These are phyloP conservation scores for Achatina immaculata DNA, from an alignment of 1,140 invertebrate species.

Conservation along the genomic window DNA sequence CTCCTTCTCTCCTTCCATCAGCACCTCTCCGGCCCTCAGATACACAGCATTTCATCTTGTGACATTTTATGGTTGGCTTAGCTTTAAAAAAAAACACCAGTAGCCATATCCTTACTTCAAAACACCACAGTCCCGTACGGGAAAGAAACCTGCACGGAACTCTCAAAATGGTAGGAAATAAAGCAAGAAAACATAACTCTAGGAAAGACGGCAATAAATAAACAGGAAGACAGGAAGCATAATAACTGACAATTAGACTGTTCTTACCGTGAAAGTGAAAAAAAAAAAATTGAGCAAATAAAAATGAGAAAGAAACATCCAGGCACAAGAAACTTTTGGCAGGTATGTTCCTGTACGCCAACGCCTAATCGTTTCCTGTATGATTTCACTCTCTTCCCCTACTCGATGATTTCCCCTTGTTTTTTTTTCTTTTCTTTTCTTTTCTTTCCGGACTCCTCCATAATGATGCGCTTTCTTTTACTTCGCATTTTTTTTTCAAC, in stretches of 20 bases:
- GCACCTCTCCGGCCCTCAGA: too few relatives aligned
- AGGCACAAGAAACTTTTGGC: background rate
- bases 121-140: too few relatives aligned
- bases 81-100: too few relatives aligned
- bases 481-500: background rate
- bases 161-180: background rate
- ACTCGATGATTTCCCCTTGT: background rate
- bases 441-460: background rate
- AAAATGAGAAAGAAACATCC: background rate
- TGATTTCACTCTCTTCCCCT: background rate
- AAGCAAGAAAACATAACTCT: background rate
- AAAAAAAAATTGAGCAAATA: background rate
- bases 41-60: too few relatives aligned
- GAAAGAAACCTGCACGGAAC: too few relatives aligned
- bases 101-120: too few relatives aligned
- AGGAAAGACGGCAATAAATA: background rate
- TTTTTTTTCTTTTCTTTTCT: background rate
- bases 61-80: too few relatives aligned
- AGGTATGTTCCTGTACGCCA: background rate
- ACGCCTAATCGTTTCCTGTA: slow-evolving; percentile 3
- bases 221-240: background rate
- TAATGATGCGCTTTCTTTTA: background rate
- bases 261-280: background rate
- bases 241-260: background rate
- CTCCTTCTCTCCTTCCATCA: too few relatives aligned